Conservation (phyloP, 2,888 invertebrate species). For the Ichneumon xanthorius region DNA sequence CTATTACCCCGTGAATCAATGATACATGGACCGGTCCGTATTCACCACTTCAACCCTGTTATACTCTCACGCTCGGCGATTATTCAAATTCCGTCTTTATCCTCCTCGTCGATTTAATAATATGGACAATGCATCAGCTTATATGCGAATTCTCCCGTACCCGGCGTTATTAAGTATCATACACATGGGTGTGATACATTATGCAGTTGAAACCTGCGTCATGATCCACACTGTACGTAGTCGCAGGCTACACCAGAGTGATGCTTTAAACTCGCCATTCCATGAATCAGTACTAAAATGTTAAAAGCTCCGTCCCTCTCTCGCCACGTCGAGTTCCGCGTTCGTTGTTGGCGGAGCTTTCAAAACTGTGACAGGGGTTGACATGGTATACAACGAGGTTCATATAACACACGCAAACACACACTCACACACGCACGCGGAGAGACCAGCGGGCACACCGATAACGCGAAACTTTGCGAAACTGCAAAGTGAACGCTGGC, state of each 20-base stretch:
- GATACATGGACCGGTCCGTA: not conserved
- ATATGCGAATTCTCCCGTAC: not conserved
- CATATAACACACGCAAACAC: not conserved
- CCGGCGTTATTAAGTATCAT: not conserved
- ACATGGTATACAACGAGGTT: not conserved
- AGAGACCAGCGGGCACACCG: not conserved
- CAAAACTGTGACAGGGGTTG: slow-evolving; percentile 7
- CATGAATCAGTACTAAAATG: slow-evolving; percentile 1
- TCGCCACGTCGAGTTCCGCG: not conserved
- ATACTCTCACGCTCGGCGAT: not conserved
- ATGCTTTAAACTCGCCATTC: slow-evolving; percentile 1
- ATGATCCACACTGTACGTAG: not conserved
- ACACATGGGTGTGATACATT: not conserved
- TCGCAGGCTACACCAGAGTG: not conserved
- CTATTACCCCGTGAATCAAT: not conserved
- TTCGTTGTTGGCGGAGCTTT: slow-evolving; percentile 1
- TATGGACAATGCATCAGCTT: not conserved
- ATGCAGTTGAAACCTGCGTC: not conserved
- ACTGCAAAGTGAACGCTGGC: not conserved
- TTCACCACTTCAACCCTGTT: not conserved
- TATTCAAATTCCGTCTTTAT: not conserved
- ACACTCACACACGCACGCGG: not conserved
- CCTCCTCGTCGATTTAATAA: not conserved
- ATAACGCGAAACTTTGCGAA: not conserved
- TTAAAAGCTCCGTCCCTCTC: not conserved